Base-by-base conservation (phyloP, 2,113 vertebrate species). In the Stictonetta naevosa region DNA sequence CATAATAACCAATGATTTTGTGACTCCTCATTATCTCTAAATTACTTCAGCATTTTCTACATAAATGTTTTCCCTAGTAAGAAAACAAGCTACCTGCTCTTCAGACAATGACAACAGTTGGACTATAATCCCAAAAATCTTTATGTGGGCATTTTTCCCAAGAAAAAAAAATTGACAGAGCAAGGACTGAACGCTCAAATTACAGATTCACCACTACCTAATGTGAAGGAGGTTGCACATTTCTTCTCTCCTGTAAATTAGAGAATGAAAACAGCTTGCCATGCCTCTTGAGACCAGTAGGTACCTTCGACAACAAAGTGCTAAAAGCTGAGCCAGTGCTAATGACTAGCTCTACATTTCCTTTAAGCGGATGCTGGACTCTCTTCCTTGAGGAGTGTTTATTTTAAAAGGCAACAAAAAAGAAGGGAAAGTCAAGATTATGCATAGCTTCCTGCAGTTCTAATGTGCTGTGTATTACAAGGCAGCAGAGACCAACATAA, bases 271-370 rank as follows among this genome's bases (percentile, higher is more conserved):
- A 92, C 76, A 93, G 88, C 86, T 69, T 55, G 52, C 64, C 53
- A 66, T 6, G 10, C 44, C 96, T 62, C 83, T 50, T 52, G 95
- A 86, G 90, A 69, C 38, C 80, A 62, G 83, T 26, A 76, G 93
- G 86, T 50, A 50, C 83, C 92, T 86, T 82, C 53, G 90, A 64
- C 69, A 89, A 85, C 92, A 16, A 82, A 33, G 86, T 94, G 95
- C 93, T 96, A 95, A 97, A 93, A 97, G 96, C 95, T 74, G 52
- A 74, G 86, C 63, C 87, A 34, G 78, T 59, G 68, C 82, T 96
- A 88, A 92, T 83, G 84, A 90, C 90, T 73, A 20, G 11, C 82
- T 73, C 91, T 42, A 17, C 11, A 26, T 76, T 74, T 64, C 55
- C 82, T 90, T 36, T 10, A 88, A 86, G 78, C 10, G 4, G 46